Percentiles rank a stretch among this genome's conserved stretches.
phyloP scores from a whole-genome alignment of 2,113 vertebrate genomes.

The Dicrurus megarhynchus region DNA sequence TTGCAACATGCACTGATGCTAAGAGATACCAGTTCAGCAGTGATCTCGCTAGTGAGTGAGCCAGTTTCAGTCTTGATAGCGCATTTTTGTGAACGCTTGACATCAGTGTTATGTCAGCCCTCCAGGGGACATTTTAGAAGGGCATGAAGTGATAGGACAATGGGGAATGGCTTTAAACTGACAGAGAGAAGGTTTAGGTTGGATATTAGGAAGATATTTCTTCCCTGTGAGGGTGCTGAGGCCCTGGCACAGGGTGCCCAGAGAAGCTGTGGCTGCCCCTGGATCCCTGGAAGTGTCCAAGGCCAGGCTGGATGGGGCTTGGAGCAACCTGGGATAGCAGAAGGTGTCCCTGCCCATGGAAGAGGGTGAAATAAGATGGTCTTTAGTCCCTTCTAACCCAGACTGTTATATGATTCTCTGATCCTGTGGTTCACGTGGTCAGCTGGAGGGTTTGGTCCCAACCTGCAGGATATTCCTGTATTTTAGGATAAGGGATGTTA shows the following conservation, averaged over 20 bases:
- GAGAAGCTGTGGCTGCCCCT: neutral
- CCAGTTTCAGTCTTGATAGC: neutral
- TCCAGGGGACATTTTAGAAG: neutral
- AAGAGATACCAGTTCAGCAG: neutral
- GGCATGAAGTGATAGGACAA: neutral
- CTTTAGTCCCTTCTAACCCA: neutral
- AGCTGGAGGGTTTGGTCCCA: neutral
- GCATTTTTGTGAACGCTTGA: neutral
- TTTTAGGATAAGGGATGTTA: neutral
- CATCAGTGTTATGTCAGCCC: neutral
- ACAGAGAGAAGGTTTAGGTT: neutral
- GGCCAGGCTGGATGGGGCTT: fast-evolving
- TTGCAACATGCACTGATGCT: neutral
- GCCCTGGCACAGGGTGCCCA: neutral
- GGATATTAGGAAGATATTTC: neutral
- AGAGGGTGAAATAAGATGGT: fast-evolving
- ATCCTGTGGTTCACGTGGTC: neutral
- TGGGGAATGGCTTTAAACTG: neutral
- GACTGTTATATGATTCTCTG: neutral
- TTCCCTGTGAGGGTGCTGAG: fast-evolving
- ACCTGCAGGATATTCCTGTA: neutral
- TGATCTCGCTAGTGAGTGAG: neutral
- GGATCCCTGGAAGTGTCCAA: neutral
- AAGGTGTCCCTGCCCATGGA: neutral
- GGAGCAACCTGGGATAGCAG: neutral